Evolutionary conservation across 2,113 vertebrate genomes (phyloP).

Genomic region (Zosterops hypoxanthus): DNA sequence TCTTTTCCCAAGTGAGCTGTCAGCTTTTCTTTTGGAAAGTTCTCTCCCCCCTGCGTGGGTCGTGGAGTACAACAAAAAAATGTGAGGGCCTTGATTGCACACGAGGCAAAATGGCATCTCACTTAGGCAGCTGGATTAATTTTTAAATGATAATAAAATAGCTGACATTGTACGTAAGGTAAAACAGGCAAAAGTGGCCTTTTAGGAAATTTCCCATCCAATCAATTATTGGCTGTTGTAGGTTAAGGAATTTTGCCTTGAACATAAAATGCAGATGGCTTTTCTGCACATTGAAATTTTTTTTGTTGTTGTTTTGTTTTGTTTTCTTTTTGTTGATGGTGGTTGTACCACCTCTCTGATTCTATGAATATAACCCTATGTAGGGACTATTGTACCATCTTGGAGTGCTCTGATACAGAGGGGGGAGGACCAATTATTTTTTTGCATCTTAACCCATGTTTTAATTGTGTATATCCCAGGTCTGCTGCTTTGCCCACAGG

Average conservation of each 20-base stretch:
- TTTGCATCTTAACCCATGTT: background rate
- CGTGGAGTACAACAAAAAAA: constrained; percentile 2
- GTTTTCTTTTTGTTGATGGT: background rate
- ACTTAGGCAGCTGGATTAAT: background rate
- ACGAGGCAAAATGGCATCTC: background rate
- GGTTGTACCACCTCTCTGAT: background rate
- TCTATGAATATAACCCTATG: background rate
- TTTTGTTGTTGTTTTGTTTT: background rate
- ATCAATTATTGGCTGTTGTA: constrained; percentile 7
- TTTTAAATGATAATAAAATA: constrained; percentile 38
- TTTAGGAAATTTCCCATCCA: constrained; percentile 4
- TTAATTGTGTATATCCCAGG: background rate
- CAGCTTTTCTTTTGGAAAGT: constrained; percentile 40
- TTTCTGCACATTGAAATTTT: background rate
- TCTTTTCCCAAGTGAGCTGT: constrained; percentile 21
- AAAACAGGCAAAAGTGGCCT: background rate
- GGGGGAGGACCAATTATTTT: background rate
- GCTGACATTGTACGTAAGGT: background rate
- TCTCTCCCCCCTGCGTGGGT: background rate
- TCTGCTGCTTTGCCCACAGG: background rate
- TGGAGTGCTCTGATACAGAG: background rate
- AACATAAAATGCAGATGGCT: background rate
- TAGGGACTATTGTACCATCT: no score
- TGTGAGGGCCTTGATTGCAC: constrained; percentile 1
- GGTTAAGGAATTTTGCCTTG: constrained; percentile 36